Evolutionary conservation across 2,888 invertebrate species (phyloP).

Genomic region (Boloria euphrosyne): DNA sequence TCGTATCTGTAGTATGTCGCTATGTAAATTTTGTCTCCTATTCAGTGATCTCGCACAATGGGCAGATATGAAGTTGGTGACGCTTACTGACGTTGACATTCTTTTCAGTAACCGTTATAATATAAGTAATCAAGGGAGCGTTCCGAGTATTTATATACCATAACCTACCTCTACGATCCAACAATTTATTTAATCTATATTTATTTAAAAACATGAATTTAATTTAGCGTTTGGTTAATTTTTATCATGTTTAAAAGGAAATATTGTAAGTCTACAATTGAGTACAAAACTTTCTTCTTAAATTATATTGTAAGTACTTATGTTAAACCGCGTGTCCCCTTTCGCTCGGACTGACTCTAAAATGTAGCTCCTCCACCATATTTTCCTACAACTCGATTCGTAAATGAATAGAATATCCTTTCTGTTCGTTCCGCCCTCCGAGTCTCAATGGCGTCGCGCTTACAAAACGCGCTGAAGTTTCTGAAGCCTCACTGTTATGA

Average conservation of each 20-base stretch:
- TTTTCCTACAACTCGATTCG: slow-evolving; percentile 41
- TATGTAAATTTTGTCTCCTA: slow-evolving; percentile 13
- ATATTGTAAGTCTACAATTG: background rate
- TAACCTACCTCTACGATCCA: background rate
- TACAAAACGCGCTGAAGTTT: slow-evolving; percentile 38
- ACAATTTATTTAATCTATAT: no score
- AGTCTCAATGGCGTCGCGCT: slow-evolving; percentile 41
- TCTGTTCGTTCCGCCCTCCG: slow-evolving; percentile 35
- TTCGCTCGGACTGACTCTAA: slow-evolving; percentile 17
- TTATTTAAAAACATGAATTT: background rate
- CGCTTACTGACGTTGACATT: slow-evolving; percentile 6
- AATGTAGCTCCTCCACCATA: slow-evolving; percentile 26
- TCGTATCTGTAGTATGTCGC: background rate
- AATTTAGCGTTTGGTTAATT: background rate
- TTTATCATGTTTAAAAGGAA: background rate
- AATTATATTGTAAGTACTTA: background rate
- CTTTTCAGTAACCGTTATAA: background rate
- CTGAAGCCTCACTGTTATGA: slow-evolving; percentile 34
- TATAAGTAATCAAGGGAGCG: background rate
- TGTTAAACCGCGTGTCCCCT: slow-evolving; percentile 15
- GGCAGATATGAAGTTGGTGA: slow-evolving; percentile 21
- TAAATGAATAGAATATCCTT: slow-evolving; percentile 47
- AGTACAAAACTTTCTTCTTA: background rate
- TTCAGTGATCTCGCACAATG: slow-evolving; percentile 19
- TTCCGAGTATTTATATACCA: background rate